phyloP scores from a whole-genome alignment of 2,888 invertebrate species.

The Mythimna albipuncta region DNA sequence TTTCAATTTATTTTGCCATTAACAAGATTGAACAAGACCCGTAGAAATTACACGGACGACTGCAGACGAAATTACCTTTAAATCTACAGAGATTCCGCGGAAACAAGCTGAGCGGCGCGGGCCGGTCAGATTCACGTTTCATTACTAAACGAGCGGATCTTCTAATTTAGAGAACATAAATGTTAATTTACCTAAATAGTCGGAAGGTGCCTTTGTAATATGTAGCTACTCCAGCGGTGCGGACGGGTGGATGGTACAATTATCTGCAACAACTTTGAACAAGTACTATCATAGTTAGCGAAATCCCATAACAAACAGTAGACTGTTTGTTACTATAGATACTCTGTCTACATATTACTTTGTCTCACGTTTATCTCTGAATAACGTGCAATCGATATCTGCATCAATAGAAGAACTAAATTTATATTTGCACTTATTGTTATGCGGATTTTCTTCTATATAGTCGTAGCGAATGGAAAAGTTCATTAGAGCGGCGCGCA shows the following conservation, averaged over 20 bases:
- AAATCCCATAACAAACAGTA: too few relatives aligned
- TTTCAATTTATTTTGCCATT: conserved; percentile 39
- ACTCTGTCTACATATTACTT: conserved; percentile 20
- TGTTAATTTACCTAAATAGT: conserved; percentile 40
- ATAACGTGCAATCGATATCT: conserved; percentile 8
- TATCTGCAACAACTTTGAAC: conserved; percentile 45
- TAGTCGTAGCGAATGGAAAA: conserved; percentile 35
- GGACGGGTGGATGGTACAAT: conserved; percentile 31
- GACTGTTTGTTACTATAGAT: conserved; percentile 22
- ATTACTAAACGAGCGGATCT: conserved; percentile 37
- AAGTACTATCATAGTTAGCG: conserved; percentile 39
- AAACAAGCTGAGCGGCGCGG: conserved; percentile 29
- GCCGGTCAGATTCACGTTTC: conserved; percentile 50
- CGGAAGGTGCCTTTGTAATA: conserved; percentile 24
- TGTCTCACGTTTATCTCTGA: conserved; percentile 4
- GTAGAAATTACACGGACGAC: conserved; percentile 54
- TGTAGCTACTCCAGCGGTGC: conserved; percentile 23
- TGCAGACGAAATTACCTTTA: conserved; percentile 59
- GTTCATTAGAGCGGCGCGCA: conserved; percentile 66
- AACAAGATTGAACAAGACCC: conserved; percentile 38
- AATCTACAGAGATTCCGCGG: conserved; percentile 49
- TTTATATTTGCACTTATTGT: conserved; percentile 20
- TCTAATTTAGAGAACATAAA: conserved; percentile 42
- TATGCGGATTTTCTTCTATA: conserved; percentile 37
- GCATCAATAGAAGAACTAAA: conserved; percentile 15